Base-by-base conservation (phyloP, 2,797 vertebrate species). In the Anolis apletophallus region DNA sequence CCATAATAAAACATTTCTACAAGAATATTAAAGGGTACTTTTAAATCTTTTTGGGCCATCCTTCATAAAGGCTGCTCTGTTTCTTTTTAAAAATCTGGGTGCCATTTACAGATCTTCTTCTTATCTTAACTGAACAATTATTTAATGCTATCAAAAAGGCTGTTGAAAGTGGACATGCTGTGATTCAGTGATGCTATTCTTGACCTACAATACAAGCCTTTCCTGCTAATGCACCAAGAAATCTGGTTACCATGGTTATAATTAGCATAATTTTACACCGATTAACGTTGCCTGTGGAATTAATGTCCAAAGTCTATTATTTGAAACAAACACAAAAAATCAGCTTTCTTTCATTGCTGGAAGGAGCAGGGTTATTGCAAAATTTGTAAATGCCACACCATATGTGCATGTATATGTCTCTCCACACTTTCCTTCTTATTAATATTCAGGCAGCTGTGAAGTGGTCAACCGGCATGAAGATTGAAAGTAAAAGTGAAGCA, bases 211-310 rank as follows among this genome's bases (percentile, higher is more conserved):
- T 71, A 78, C 7, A 93, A 57, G 85, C 83, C 71, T 85, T 92
- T 57, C 12, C 83, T 93, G 89, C 86, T 94, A 95, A 92, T 82
- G 83, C 79, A 93, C 85, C 87, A 91, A 84, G 85, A 94, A 95
- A 94, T 93, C 84, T 93, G 55, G 91, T 95, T 96, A 94, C 92
- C 90, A 93, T 95, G 94, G 93, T 82, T 94, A 91, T 95, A 95
- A 96, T 96, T 94, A 94, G 86, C 92, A 94, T 94, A 95, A 96
- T 95, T 96, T 96, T 94, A 91, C 80, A 95, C 81, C 89, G 94
- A 94, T 96, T 96, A 95, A 95, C 96, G 96, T 94, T 94, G 50
- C 91, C 90, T 93, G 85, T 93, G 91, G 87, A 84, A 94, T 94
- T 95, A 73, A 94, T 95, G 95, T 96, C 90, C 90, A 94, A 96